These are phyloP conservation scores for Oophaga pumilio DNA, from an alignment of 2,113 vertebrate species.

Conservation along the genomic window DNA sequence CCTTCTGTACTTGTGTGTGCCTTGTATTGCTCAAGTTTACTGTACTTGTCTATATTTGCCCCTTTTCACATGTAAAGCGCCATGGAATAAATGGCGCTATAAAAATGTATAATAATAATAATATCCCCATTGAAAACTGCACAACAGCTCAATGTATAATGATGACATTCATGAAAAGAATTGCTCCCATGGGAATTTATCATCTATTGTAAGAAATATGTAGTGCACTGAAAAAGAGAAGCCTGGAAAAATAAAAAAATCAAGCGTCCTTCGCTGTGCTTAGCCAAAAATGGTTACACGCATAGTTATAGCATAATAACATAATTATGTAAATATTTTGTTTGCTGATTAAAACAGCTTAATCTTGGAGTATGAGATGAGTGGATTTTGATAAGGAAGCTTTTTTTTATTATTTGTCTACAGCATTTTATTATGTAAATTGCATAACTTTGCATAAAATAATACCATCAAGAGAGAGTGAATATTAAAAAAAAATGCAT, in stretches of 20 bases:
- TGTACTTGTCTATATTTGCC: no score
- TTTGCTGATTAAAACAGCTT: constrained; percentile 23
- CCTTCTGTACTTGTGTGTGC: no score
- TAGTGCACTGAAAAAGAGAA: background rate
- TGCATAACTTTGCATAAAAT: background rate
- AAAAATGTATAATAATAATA: no score
- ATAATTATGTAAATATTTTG: constrained; percentile 20
- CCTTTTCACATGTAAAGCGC: no score
- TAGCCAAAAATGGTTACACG: background rate
- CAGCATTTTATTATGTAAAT: constrained; percentile 1
- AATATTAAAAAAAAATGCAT: background rate
- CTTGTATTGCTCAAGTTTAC: no score
- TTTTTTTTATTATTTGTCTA: background rate
- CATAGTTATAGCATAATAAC: constrained; percentile 2
- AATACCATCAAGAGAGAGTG: background rate
- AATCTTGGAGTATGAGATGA: constrained; percentile 19
- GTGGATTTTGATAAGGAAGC: background rate
- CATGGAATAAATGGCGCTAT: no score
- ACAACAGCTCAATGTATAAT: constrained; percentile 1
- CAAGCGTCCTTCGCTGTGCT: background rate
- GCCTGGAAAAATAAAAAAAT: background rate
- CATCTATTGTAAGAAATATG: background rate
- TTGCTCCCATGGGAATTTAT: background rate
- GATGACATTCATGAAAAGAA: background rate
- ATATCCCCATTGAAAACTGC: background rate